Percentiles rank a stretch among this genome's conserved stretches.
phyloP scores from a whole-genome alignment of 2,113 vertebrate genomes.

The Bubalus kerabau region DNA sequence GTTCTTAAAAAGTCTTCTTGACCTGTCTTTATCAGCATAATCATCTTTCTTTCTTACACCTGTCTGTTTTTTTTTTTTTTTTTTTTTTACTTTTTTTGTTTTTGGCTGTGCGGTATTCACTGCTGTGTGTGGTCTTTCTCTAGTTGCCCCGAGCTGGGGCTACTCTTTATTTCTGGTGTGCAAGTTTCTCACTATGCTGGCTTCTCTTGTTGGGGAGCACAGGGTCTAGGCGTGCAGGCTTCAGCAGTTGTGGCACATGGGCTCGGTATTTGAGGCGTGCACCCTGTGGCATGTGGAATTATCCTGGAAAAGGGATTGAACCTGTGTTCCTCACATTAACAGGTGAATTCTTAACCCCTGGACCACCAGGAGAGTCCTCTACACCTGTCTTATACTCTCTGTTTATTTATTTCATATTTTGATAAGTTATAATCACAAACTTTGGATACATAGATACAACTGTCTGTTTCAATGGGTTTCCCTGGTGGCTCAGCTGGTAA shows the following conservation, averaged over 20 bases:
- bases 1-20: background rate
- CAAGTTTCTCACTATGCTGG: fast-evolving
- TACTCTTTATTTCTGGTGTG: background rate
- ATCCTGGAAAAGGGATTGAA: background rate
- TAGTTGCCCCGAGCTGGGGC: fast-evolving
- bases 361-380: background rate
- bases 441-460: background rate
- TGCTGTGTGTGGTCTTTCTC: background rate
- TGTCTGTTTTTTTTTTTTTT: background rate
- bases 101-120: background rate
- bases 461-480: background rate
- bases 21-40: background rate
- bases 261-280: background rate
- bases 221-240: background rate
- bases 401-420: background rate
- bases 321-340: background rate
- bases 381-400: background rate
- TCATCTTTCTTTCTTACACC: background rate
- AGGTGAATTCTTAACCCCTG: background rate
- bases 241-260: background rate
- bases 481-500: background rate
- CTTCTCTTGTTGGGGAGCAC: background rate
- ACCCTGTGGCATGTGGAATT: background rate
- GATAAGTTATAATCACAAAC: background rate
- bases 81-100: background rate